Evolutionary conservation across 2,113 vertebrate genomes (phyloP), one percentile per base, ranked within the genome.

Genomic region (Spheniscus mendiculus): DNA sequence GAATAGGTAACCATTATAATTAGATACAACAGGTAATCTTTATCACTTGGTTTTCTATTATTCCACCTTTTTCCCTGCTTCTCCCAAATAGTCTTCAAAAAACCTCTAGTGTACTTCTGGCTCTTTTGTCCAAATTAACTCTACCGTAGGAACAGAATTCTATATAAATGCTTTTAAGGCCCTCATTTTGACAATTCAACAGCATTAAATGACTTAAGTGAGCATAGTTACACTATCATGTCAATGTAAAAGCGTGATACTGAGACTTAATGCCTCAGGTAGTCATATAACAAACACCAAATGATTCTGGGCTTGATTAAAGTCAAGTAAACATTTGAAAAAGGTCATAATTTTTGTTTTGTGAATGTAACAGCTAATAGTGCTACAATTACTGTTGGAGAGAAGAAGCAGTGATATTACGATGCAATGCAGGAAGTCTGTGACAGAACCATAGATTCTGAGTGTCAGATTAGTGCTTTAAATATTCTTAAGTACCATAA

Each of bases 191-290:
- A 62, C 14, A 45, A 16, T 78, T 70, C 34, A 73, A 27, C 8
- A 61, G 2, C 27, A 50, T 59, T 70, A 56, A 61, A 52, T 56
- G 0, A 65, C 25, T 62, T 72, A 66, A 76, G 7, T 44, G 4
- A 74, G 14, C 5, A 15, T 20, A 29, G 34, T 32, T 71, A 40
- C 10, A 47, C 4, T 36, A 27, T 55, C 34, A 23, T 7, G 4
- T 36, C 12, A 7, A 29, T 26, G 65, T 10, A 16, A 4, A 73
- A 77, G 27, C 0, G 0, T 52, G 36, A 47, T 29, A n/a, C 12
- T 42, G 17, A 66, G 11, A 36, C 17, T 52, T 65, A 53, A 26
- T 0, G 2, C 3, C 10, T 70, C 61, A 74, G 7, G 6, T n/a
- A n/a, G 26, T 40, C 7, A 15, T 40, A 40, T 4, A 36, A 9